phyloP scores from a whole-genome alignment of 2,797 vertebrate genomes.

The Enteromius anoplus region DNA sequence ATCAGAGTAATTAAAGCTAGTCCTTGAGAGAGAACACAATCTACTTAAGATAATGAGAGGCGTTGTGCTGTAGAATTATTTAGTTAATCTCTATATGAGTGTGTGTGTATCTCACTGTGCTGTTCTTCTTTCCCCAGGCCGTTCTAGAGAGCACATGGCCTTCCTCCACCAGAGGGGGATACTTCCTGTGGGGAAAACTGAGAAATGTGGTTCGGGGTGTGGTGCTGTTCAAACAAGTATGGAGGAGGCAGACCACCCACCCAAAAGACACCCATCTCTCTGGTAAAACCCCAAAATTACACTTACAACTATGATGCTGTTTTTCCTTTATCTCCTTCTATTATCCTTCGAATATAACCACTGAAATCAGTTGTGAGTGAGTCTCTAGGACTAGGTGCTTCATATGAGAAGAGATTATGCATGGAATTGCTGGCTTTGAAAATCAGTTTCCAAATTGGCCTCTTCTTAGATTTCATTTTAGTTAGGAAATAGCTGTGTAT shows the following conservation, averaged over 20 bases:
- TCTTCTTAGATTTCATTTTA: background rate
- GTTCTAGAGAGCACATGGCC: conserved; percentile 99
- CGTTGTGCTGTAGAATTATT: conserved; percentile 50
- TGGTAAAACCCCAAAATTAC: conserved; percentile 73
- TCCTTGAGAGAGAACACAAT: conserved; percentile 56
- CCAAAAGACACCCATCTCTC: conserved; percentile 82
- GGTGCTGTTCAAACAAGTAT: conserved; percentile 90
- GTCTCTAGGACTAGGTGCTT: background rate
- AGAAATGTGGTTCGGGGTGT: conserved; percentile 92
- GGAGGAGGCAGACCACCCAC: conserved; percentile 81
- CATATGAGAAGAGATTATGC: background rate
- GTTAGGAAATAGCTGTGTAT: background rate
- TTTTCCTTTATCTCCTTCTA: background rate
- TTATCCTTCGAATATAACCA: background rate
- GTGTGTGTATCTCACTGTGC: conserved; percentile 23
- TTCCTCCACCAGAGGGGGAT: conserved; percentile 93
- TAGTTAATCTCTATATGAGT: conserved; percentile 49
- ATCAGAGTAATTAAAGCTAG: conserved; percentile 55
- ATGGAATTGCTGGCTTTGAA: background rate
- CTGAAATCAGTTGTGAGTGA: background rate
- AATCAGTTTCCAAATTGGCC: background rate
- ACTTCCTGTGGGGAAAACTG: conserved; percentile 97
- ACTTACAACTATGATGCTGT: background rate
- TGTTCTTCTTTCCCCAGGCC: conserved; percentile 77
- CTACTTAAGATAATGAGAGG: conserved; percentile 56